phyloP scores from a whole-genome alignment of 1,140 invertebrate species.

The Drepana arcuata region DNA sequence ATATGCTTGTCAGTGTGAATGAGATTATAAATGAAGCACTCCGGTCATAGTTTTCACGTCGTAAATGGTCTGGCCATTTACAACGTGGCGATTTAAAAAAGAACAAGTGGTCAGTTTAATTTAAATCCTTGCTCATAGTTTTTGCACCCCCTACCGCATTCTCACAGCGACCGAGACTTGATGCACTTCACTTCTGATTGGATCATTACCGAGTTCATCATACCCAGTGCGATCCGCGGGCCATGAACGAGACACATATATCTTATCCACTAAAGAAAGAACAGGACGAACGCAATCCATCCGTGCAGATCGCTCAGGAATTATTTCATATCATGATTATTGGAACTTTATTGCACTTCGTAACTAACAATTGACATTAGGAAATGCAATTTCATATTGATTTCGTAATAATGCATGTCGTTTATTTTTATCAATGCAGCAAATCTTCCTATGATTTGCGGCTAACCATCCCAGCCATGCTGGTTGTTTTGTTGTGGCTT shows the following conservation, averaged over 20 bases:
- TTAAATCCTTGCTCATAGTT: slow-evolving; percentile 66
- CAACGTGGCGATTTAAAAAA: too few relatives aligned
- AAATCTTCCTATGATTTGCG: slow-evolving; percentile 71
- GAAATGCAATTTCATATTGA: slow-evolving; percentile 72
- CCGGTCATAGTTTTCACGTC: too few relatives aligned
- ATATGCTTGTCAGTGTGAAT: too few relatives aligned
- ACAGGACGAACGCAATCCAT: slow-evolving; percentile 27
- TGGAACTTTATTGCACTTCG: slow-evolving; percentile 70
- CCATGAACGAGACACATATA: slow-evolving; percentile 40
- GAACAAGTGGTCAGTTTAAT: slow-evolving; percentile 61
- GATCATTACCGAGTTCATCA: slow-evolving; percentile 72
- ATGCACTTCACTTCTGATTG: slow-evolving; percentile 70
- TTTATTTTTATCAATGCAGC: slow-evolving; percentile 70
- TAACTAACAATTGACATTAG: slow-evolving; percentile 72
- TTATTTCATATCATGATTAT: slow-evolving; percentile 72
- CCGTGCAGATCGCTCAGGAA: slow-evolving; percentile 57
- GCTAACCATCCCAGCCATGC: slow-evolving; percentile 51
- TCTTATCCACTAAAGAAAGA: slow-evolving; percentile 14
- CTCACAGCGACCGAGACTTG: slow-evolving; percentile 62
- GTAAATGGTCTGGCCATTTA: too few relatives aligned
- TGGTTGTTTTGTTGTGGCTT: slow-evolving; percentile 58
- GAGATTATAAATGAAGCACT: too few relatives aligned
- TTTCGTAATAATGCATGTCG: slow-evolving; percentile 59
- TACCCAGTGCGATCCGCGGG: slow-evolving; percentile 64
- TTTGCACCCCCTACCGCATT: slow-evolving; percentile 69